phyloP scores from a whole-genome alignment of 1,140 invertebrate genomes.

The Macrobrachium nipponense region DNA sequence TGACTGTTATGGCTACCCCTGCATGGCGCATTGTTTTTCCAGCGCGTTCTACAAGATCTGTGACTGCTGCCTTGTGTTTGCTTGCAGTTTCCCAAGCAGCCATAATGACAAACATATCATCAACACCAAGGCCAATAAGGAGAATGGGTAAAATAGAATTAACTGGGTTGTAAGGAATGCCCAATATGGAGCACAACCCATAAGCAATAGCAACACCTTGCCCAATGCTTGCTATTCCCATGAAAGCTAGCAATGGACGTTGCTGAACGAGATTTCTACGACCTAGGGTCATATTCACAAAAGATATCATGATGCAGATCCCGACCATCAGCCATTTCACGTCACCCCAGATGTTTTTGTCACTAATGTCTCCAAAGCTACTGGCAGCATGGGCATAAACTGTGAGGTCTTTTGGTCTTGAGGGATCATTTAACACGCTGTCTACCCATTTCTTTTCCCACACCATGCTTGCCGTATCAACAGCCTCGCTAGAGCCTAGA shows the following conservation, averaged over 20 bases:
- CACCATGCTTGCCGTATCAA: conserved; percentile 66
- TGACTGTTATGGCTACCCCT: conserved; percentile 78
- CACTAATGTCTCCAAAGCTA: conserved; percentile 57
- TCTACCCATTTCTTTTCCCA: conserved; percentile 59
- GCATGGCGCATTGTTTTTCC: conserved; percentile 71
- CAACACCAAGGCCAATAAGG: conserved; percentile 72
- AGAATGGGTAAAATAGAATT: conserved; percentile 75
- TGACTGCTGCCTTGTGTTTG: neutral
- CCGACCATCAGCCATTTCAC: conserved; percentile 76
- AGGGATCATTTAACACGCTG: conserved; percentile 39
- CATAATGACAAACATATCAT: conserved; percentile 73
- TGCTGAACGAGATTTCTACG: conserved; percentile 73
- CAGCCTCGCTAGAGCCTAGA: conserved; percentile 81
- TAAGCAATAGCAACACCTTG: conserved; percentile 72
- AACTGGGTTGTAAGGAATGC: conserved; percentile 73
- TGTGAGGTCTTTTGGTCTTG: conserved; percentile 40
- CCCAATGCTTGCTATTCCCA: conserved; percentile 72
- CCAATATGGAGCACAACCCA: conserved; percentile 72
- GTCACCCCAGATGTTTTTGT: conserved; percentile 69
- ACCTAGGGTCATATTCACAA: conserved; percentile 73
- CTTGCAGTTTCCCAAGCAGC: conserved; percentile 66
- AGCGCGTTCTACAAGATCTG: conserved; percentile 68
- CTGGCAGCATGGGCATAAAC: conserved; percentile 73
- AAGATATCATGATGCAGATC: conserved; percentile 72
- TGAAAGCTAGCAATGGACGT: conserved; percentile 72